A percentile compares a stretch with the other conserved stretches of the same genome.
These are phyloP conservation scores for Drosophila setifemur DNA, from an alignment of 1,140 invertebrate species.

Conservation along the genomic window DNA sequence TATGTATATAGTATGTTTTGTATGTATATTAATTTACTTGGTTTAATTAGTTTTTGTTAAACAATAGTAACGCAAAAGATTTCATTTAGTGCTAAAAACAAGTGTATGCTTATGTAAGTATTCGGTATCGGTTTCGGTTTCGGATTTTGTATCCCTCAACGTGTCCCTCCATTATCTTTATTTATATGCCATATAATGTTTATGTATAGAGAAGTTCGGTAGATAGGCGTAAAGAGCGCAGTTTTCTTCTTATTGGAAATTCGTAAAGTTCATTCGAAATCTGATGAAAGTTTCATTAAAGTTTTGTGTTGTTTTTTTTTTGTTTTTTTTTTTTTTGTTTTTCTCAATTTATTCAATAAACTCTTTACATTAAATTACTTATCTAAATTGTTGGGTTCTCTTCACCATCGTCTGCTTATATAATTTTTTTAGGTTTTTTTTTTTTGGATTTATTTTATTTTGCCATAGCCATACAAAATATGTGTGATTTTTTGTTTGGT, in stretches of 20 bases:
- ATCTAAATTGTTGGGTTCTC: slow-evolving; percentile 64
- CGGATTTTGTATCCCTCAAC: slow-evolving; percentile 3
- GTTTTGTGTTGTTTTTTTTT: slow-evolving; percentile 9
- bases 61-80: slow-evolving; percentile 50
- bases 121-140: slow-evolving; percentile 9
- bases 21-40: slow-evolving; percentile 41
- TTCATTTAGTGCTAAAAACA: slow-evolving; percentile 66
- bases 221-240: slow-evolving; percentile 59
- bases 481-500: slow-evolving; percentile 61
- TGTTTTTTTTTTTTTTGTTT: slow-evolving; percentile 24
- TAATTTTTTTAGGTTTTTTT: slow-evolving; percentile 9
- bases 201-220: slow-evolving; percentile 53
- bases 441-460: slow-evolving; percentile 18
- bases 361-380: slow-evolving; percentile 73
- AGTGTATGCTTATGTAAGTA: slow-evolving; percentile 46
- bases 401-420: slow-evolving; percentile 29
- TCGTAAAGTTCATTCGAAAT: slow-evolving; percentile 61
- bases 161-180: slow-evolving; percentile 24
- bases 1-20: slow-evolving; percentile 22
- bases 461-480: slow-evolving; percentile 74
- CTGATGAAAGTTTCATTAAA: slow-evolving; percentile 45
- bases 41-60: slow-evolving; percentile 43
- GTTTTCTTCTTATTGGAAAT: slow-evolving; percentile 51
- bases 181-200: slow-evolving; percentile 49
- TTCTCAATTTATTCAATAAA: slow-evolving; percentile 66